Conservation (phyloP, 2,113 vertebrate species). For the Elephantulus edwardii region DNA sequence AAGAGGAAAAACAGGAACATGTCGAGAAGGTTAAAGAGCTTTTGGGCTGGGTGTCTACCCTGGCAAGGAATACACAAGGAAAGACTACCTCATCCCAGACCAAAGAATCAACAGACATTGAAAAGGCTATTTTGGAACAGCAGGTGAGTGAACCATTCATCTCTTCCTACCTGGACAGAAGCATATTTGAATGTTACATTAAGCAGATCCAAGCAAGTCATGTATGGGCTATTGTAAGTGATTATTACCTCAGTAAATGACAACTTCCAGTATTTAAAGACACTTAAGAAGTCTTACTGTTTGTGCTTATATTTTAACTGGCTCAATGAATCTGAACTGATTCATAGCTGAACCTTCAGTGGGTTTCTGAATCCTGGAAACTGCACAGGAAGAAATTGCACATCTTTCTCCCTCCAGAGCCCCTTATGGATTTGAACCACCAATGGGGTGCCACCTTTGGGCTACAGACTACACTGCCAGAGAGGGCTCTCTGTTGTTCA, state of each 20-base stretch:
- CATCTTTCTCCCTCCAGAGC: too few relatives aligned
- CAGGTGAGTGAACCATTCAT: slow-evolving; percentile 84
- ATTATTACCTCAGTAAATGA: slow-evolving; percentile 9
- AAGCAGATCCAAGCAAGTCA: too few relatives aligned
- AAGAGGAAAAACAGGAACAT: slow-evolving; percentile 95
- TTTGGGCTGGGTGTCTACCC: slow-evolving; percentile 90
- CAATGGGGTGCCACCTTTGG: too few relatives aligned
- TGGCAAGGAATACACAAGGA: slow-evolving; percentile 84
- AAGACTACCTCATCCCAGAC: slow-evolving; percentile 74
- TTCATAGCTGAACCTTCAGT: too few relatives aligned
- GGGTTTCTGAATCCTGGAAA: too few relatives aligned
- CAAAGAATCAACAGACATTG: slow-evolving; percentile 82
- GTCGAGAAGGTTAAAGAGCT: slow-evolving; percentile 94
- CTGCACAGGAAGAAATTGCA: too few relatives aligned
- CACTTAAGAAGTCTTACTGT: not conserved
- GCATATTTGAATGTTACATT: not conserved
- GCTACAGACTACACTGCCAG: too few relatives aligned
- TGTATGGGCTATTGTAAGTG: not conserved
- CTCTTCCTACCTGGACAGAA: not conserved
- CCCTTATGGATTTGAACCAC: too few relatives aligned
- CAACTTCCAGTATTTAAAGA: slow-evolving; percentile 15
- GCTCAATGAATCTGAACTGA: too few relatives aligned
- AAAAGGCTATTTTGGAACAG: slow-evolving; percentile 93
- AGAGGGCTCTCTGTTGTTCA: too few relatives aligned
- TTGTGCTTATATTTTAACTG: slow-evolving; percentile 1